phyloP scores from a whole-genome alignment of 2,113 vertebrate genomes.

The Bambusicola thoracicus region DNA sequence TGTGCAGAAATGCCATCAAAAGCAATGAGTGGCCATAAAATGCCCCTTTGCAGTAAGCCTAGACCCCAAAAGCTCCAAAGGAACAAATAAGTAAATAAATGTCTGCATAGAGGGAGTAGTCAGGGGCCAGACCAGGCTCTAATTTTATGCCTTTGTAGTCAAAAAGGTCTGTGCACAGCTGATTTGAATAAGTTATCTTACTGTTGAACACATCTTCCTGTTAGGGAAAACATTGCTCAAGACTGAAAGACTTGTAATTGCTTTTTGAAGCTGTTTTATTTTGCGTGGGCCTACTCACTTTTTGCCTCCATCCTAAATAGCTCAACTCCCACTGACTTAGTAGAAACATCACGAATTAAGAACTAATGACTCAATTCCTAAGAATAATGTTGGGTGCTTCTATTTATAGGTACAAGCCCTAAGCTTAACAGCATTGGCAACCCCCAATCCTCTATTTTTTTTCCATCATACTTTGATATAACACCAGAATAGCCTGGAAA shows the following conservation, averaged over 20 bases:
- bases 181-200: constrained; percentile 21
- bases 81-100: background rate
- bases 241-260: background rate
- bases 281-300: background rate
- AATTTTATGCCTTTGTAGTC: background rate
- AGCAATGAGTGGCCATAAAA: background rate
- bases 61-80: background rate
- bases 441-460: constrained; percentile 20
- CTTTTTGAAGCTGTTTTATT: background rate
- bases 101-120: background rate
- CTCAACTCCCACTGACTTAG: constrained; percentile 58
- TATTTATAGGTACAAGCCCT: constrained; percentile 48
- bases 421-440: constrained; percentile 37
- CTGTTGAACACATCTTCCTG: constrained; percentile 22
- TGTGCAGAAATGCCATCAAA: background rate
- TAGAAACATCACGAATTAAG: constrained; percentile 54
- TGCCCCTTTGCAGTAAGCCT: background rate
- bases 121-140: background rate
- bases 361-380: constrained; percentile 69
- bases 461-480: constrained; percentile 25
- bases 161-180: background rate
- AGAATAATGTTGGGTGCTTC: constrained; percentile 28
- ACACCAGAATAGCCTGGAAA: constrained; percentile 13
- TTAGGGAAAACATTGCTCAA: constrained; percentile 46
- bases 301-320: constrained; percentile 43